Evolutionary conservation across 2,888 invertebrate species (phyloP), one percentile per base, ranked within the genome.

Genomic region (Lasioglossum pauxillum): DNA sequence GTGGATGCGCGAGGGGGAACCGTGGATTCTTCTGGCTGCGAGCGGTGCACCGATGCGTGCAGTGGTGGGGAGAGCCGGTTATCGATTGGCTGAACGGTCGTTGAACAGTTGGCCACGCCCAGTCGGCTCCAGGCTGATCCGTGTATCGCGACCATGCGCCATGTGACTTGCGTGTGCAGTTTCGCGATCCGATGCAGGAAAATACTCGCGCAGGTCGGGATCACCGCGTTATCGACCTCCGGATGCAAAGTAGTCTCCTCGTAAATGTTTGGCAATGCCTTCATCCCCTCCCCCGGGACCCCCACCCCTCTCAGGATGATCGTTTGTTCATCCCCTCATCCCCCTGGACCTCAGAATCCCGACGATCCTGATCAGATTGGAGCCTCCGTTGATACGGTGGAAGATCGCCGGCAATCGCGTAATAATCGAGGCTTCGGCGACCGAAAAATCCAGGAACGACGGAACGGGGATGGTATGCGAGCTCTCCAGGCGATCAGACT

Each of bases 1-100:
- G 49, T 60, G 31, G 44, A 78, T 64, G 76, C 79, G 72, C 19
- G 79, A 83, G 84, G 86, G 81, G 82, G 69, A 81, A 53, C 49
- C 57, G 38, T 1, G 88, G 82, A 90, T 88, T 86, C 83, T 86
- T 69, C 27, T 69, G 74, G 67, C 27, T 35, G 75, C 64, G 78
- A 77, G 67, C 82, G 81, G 75, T 85, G 83, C 84, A 83, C 71
- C 69, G 83, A 35, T 38, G 53, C 82, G 67, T 23, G 35, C 31
- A 23, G 38, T 14, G 90, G 94, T 88, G 93, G 95, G 95, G 94
- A 87, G 75, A 46, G 72, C 60, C n/a, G 80, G 80, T 84, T 93
- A 94, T 94, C 92, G 95, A 95, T 95, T 95, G 95, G 95, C 74
- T 83, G 88, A 83, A 23, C 73, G 83, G 87, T 82, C 89, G 85